Base-by-base conservation (phyloP, 2,888 invertebrate species). In the Synanthedon tipuliformis region DNA sequence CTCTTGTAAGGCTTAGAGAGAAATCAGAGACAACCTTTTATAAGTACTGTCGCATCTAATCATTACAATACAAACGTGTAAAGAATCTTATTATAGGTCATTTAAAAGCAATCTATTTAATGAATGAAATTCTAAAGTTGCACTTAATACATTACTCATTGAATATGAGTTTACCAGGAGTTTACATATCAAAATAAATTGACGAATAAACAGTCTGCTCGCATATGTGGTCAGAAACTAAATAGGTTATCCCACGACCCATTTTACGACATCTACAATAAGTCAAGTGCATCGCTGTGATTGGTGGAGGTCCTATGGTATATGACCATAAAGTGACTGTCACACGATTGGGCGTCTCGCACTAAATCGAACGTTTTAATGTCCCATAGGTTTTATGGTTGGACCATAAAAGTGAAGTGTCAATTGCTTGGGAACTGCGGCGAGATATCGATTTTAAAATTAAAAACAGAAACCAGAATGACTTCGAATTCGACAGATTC, bases 361-460 rank as follows among this genome's bases (percentile, higher is more conserved):
- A 71, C 73, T 84, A 79, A 84, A 81, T 75, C 71, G 69, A 66
- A 61, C 59, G 67, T 71, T 75, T 82, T 81, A 81, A 72, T 78
- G 73, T 64, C 63, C 62, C 61, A 60, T 58, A 60, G 59, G 64
- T 50, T 79, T 81, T 80, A 81, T 72, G 63, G 55, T 67, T 64
- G 57, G 62, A 60, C 69, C 62, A 74, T 83, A 81, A 84, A 83
- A 81, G 66, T 60, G 63, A 78, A 79, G 81, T 81, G 83, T 82
- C 83, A 84, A 83, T 79, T 76, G 81, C 71, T 68, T 68, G 58
- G 45, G 15, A 49, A 18, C 12, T 49, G 49, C 11, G 18, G 18
- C 49, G 13, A 11, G 13, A 49, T 49, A 7, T 23, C 49, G 18
- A 49, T 34, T 34, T 34, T 10, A 34, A 34, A 34, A 34, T 34